phyloP scores from a whole-genome alignment of 2,888 invertebrate genomes.

The Drosophila mulleri region DNA sequence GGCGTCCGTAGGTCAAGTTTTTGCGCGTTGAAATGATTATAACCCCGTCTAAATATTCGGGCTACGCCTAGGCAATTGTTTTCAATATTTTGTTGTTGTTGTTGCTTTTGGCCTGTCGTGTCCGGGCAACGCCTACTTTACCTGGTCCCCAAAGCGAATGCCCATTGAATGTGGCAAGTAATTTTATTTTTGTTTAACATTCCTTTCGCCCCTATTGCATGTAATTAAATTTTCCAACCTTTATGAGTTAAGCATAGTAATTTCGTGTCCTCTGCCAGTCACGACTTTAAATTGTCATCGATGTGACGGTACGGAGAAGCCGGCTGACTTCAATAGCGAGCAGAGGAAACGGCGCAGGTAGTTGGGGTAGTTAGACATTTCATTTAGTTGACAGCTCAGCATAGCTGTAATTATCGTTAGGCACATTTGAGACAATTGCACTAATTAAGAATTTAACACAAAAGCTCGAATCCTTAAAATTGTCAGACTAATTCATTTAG shows the following conservation, averaged over 20 bases:
- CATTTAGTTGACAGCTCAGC: conserved; percentile 56
- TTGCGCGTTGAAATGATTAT: conserved; percentile 48
- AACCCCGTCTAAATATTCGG: conserved; percentile 43
- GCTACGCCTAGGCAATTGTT: conserved; percentile 58
- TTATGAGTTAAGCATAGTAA: conserved; percentile 76
- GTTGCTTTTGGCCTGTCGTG: conserved; percentile 24
- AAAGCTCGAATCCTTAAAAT: neutral
- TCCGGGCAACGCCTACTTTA: conserved; percentile 24
- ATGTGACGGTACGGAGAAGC: conserved; percentile 33
- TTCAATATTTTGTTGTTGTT: neutral
- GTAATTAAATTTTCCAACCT: conserved; percentile 78
- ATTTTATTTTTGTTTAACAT: neutral
- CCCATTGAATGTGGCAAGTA: neutral
- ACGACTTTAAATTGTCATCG: conserved; percentile 69
- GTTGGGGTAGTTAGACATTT: conserved; percentile 15
- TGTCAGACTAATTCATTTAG: too few relatives aligned
- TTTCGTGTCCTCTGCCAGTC: conserved; percentile 42
- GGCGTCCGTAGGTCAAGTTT: conserved; percentile 1
- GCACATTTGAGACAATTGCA: conserved; percentile 42
- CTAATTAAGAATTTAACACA: neutral
- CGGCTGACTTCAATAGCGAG: neutral
- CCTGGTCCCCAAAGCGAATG: neutral
- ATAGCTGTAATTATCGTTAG: conserved; percentile 71
- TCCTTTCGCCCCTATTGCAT: conserved; percentile 24
- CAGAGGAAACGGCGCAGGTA: neutral